Evolutionary conservation across 1,140 invertebrate genomes (phyloP).

Genomic region (Anadara kagoshimensis): DNA sequence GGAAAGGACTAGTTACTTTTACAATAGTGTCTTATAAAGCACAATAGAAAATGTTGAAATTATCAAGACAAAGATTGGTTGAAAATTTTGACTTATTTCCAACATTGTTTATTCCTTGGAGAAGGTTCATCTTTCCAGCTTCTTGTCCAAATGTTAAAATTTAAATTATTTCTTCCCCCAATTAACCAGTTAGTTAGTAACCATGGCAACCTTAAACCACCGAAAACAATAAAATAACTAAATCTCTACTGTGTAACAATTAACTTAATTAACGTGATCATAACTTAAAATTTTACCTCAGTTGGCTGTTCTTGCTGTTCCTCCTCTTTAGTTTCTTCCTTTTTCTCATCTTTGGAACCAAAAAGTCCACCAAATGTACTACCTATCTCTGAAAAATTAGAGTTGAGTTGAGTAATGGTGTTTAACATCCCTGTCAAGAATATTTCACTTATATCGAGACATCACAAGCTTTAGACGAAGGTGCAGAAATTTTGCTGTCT

Average conservation of each 20-base stretch:
- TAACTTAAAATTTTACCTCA: constrained; percentile 28
- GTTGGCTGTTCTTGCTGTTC: constrained; percentile 36
- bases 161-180: no score
- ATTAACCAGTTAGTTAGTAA: no score
- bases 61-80: no score
- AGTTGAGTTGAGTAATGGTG: neutral
- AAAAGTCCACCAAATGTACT: constrained; percentile 96
- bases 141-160: no score
- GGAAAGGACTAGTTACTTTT: no score
- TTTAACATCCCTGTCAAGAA: neutral
- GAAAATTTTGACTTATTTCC: no score
- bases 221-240: neutral
- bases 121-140: no score
- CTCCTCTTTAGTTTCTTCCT: constrained; percentile 31
- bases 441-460: neutral
- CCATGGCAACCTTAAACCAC: neutral
- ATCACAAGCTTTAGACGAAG: no score
- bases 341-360: constrained; percentile 62
- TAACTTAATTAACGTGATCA: neutral
- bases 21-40: no score
- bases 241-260: neutral
- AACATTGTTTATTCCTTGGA: no score
- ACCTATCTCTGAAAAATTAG: constrained; percentile 81
- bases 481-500: no score
- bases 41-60: no score